phyloP scores from a whole-genome alignment of 2,113 vertebrate species.

The Mus musculus region GRCm39 chr1:172040501-172041000 shows the following conservation, averaged over 20 bases:
- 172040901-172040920: constrained; percentile 94
- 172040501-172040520: not conserved
- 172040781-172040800: not conserved
- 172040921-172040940: constrained; percentile 97
- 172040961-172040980: not conserved
- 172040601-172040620: constrained; percentile 96
- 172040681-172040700: constrained; percentile 94
- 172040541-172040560: not conserved
- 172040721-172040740: not conserved
- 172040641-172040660: constrained; percentile 94
- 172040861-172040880: not conserved
- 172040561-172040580: not conserved
- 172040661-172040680: constrained; percentile 95
- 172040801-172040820: not conserved
- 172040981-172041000: not conserved
- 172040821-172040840: not conserved
- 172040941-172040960: constrained; percentile 95
- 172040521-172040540: not conserved
- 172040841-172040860: not conserved
- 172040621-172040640: constrained; percentile 96
- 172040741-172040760: not conserved
- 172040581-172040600: constrained; percentile 89
- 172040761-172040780: not conserved
- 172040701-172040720: not conserved
- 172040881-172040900: not conserved